phyloP scores from a whole-genome alignment of 2,888 invertebrate genomes.

The Teinopalpus imperialis region DNA sequence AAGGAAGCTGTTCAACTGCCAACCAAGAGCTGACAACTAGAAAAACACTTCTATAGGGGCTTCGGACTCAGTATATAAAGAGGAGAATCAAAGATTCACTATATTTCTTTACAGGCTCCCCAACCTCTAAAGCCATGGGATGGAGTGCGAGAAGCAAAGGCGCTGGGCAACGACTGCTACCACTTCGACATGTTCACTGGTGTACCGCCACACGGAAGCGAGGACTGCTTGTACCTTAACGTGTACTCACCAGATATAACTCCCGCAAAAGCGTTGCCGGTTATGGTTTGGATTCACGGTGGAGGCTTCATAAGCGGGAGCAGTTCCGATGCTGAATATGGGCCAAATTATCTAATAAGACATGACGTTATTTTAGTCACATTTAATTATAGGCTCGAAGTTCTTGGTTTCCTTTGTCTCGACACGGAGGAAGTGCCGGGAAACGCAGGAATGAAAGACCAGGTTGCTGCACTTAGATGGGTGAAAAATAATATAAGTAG shows the following conservation, averaged over 20 bases:
- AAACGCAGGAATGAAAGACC: conserved; percentile 73
- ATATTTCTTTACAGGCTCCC: conserved; percentile 51
- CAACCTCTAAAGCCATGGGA: conserved; percentile 52
- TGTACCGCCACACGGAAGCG: conserved; percentile 39
- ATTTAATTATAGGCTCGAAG: conserved; percentile 63
- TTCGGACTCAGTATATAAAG: too few relatives aligned
- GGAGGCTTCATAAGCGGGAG: conserved; percentile 55
- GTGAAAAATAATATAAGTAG: conserved; percentile 55
- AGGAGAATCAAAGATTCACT: too few relatives aligned
- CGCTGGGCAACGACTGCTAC: conserved; percentile 49
- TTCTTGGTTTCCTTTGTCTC: conserved; percentile 60
- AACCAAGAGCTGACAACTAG: too few relatives aligned
- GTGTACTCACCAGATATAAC: conserved; percentile 57
- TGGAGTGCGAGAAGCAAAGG: conserved; percentile 54
- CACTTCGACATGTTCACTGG: conserved; percentile 40
- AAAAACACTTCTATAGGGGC: too few relatives aligned
- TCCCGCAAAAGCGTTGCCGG: conserved; percentile 43
- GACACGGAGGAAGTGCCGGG: conserved; percentile 64
- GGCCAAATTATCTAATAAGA: conserved; percentile 60
- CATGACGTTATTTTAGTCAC: conserved; percentile 62
- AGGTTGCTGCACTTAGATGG: conserved; percentile 66
- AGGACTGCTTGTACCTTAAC: conserved; percentile 66
- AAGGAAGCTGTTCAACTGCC: too few relatives aligned
- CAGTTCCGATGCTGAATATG: conserved; percentile 53
- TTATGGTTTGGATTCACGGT: conserved; percentile 66